Conservation (phyloP, 2,888 invertebrate species). For the Drosophila leonis region DNA sequence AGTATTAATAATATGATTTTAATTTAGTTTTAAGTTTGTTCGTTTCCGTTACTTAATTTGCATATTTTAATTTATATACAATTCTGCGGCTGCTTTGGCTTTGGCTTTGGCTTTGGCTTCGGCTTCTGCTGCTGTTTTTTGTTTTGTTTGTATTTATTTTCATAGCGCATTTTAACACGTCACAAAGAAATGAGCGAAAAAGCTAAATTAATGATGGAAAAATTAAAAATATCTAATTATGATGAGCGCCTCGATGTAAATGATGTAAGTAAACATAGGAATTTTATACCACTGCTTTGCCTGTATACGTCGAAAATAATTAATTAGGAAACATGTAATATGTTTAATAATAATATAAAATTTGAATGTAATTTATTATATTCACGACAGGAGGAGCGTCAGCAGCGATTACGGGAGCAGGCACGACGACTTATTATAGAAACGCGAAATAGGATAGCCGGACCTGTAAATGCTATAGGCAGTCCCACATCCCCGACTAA, state of each 20-base stretch:
- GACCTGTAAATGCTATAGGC: conserved; percentile 54
- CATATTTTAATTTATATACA: conserved; percentile 44
- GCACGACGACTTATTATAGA: conserved; percentile 96
- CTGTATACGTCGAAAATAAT: conserved; percentile 12
- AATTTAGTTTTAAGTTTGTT: conserved; percentile 12
- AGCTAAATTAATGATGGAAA: conserved; percentile 85
- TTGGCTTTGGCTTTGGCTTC: conserved; percentile 3
- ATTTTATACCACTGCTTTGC: conserved; percentile 8
- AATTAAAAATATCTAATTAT: conserved; percentile 82
- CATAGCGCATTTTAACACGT: conserved; percentile 85
- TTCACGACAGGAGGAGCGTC: conserved; percentile 90
- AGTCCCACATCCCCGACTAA: conserved; percentile 84
- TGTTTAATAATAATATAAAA: background rate
- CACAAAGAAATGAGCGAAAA: conserved; percentile 86
- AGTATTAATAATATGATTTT: conserved; percentile 8
- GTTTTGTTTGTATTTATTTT: conserved; percentile 65
- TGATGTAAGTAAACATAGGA: conserved; percentile 82
- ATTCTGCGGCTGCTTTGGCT: conserved; percentile 61
- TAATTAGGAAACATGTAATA: background rate
- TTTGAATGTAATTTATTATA: background rate
- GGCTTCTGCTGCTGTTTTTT: conserved; percentile 63
- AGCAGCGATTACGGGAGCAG: conserved; percentile 93
- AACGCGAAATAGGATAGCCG: conserved; percentile 87
- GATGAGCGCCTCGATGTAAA: conserved; percentile 76
- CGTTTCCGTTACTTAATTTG: conserved; percentile 25